A percentile compares a stretch with the other conserved stretches of the same genome.
These are phyloP conservation scores for Muscicapa striata DNA, from an alignment of 2,797 vertebrate genomes.

Conservation along the genomic window DNA sequence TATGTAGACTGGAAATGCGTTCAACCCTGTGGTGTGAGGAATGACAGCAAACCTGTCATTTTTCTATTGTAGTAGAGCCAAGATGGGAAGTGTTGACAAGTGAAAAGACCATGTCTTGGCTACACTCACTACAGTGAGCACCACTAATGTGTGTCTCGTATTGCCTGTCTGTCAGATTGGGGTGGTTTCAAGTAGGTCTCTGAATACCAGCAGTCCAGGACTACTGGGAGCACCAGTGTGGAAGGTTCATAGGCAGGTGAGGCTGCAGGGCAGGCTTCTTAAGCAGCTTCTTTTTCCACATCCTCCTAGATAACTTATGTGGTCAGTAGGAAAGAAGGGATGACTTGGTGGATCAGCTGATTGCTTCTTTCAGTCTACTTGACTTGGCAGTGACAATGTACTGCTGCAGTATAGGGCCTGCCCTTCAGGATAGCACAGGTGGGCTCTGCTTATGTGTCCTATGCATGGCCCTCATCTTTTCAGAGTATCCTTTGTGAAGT, in stretches of 20 bases:
- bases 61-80: background rate
- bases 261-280: background rate
- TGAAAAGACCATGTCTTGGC: background rate
- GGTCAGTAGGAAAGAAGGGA: background rate
- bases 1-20: background rate
- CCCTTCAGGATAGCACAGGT: background rate
- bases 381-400: background rate
- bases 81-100: background rate
- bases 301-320: background rate
- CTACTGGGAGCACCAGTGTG: background rate
- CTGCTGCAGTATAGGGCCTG: background rate
- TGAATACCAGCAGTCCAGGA: background rate
- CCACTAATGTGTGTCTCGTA: background rate
- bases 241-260: background rate
- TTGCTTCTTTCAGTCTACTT: background rate
- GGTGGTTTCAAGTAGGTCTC: background rate
- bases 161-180: background rate
- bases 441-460: background rate
- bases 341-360: background rate
- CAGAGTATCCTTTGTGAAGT: background rate
- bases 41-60: background rate
- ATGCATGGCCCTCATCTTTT: background rate
- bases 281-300: background rate
- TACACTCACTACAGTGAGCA: background rate
- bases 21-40: background rate